These are phyloP conservation scores for Glaucidium brasilianum DNA, from an alignment of 2,113 vertebrate species.

Conservation along the genomic window DNA sequence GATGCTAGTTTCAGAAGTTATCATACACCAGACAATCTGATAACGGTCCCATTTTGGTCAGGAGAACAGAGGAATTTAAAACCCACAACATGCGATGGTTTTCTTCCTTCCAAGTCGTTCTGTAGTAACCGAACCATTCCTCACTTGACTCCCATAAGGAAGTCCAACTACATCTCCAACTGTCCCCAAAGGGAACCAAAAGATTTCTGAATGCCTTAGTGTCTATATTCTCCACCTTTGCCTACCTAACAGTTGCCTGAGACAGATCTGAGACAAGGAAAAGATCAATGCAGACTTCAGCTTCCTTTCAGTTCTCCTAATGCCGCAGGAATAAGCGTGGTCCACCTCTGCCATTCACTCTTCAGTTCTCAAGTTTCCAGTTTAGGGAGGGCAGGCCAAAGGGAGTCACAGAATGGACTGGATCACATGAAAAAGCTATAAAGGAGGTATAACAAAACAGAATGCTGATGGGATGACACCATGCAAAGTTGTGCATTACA, in stretches of 20 bases:
- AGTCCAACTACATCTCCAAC: background rate
- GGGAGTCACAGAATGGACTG: background rate
- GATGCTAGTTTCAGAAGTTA: background rate
- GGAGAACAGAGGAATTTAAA: background rate
- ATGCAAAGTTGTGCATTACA: background rate
- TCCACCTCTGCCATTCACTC: accelerated
- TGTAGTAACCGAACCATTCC: background rate
- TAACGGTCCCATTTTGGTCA: background rate
- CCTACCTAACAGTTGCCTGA: background rate
- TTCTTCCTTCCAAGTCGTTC: background rate
- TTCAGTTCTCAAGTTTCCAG: background rate
- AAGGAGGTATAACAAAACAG: background rate
- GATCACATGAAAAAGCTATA: background rate
- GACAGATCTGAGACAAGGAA: background rate
- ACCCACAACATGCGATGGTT: background rate
- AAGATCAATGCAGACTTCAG: background rate
- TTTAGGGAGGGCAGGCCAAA: background rate
- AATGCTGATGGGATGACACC: background rate
- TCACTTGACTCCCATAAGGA: background rate
- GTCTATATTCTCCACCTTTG: background rate
- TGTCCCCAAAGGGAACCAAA: background rate
- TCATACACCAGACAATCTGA: background rate
- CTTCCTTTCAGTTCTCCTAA: background rate
- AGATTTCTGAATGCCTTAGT: background rate
- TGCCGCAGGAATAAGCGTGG: background rate